Evolutionary conservation across 2,113 vertebrate genomes (phyloP).

Genomic region (Narcine bancroftii): DNA sequence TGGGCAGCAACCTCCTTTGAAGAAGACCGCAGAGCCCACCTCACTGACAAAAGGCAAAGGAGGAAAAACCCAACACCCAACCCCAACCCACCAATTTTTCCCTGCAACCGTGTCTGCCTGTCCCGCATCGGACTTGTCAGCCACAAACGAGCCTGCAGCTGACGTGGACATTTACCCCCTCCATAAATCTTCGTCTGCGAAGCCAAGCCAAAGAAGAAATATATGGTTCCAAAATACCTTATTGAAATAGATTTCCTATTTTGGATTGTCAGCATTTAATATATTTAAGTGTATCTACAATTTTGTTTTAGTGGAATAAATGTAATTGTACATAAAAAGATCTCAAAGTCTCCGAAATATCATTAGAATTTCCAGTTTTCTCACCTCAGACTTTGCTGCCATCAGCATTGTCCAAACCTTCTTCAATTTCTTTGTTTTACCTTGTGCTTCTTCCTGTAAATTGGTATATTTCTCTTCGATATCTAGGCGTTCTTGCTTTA

Average conservation of each 20-base stretch:
- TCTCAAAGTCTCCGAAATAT: not conserved
- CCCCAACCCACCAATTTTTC: no score
- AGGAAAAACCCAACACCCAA: no score
- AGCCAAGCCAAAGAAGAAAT: no score
- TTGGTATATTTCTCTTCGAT: constrained; percentile 98
- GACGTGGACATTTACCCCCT: no score
- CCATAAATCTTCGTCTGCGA: no score
- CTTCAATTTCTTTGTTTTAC: constrained; percentile 96
- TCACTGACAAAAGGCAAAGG: no score
- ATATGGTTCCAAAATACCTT: not conserved
- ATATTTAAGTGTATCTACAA: not conserved
- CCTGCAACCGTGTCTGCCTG: no score
- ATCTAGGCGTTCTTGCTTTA: constrained; percentile 92
- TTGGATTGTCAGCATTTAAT: not conserved
- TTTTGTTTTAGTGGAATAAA: not conserved
- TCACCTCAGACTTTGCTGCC: constrained; percentile 94
- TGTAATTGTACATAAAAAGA: not conserved
- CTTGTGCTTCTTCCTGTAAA: constrained; percentile 94
- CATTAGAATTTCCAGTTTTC: constrained; percentile 32
- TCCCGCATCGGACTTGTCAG: no score
- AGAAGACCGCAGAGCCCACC: no score
- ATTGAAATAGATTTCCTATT: not conserved
- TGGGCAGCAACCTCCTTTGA: no score
- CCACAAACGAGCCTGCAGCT: no score
- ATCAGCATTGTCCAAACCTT: constrained; percentile 99